Evolutionary conservation across 2,113 vertebrate species (phyloP).

Genomic region (Pterophyllum scalare): DNA sequence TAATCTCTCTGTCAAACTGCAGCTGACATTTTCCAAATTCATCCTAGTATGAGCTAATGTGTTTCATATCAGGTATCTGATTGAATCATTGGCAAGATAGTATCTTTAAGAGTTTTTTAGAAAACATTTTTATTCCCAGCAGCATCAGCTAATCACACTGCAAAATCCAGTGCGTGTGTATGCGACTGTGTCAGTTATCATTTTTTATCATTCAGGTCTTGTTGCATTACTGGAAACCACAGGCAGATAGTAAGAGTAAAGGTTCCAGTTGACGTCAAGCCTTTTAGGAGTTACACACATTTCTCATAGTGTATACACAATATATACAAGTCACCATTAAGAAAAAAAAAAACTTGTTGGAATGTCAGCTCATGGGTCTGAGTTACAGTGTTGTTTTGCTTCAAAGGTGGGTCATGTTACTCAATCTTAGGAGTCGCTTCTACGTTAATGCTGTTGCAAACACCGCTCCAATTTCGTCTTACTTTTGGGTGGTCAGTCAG

Average conservation of each 20-base stretch:
- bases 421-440: constrained; percentile 57
- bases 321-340: constrained; percentile 38
- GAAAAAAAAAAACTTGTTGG: constrained; percentile 16
- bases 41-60: constrained; percentile 24
- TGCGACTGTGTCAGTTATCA: constrained; percentile 40
- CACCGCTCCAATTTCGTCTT: constrained; percentile 45
- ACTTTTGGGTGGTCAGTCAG: constrained; percentile 71
- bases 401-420: constrained; percentile 57
- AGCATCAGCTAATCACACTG: constrained; percentile 39
- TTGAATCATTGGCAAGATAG: constrained; percentile 20
- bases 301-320: constrained; percentile 31
- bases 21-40: constrained; percentile 3
- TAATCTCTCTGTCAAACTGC: constrained; percentile 6
- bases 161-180: constrained; percentile 32
- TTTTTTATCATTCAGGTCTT: constrained; percentile 59
- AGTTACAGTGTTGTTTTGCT: constrained; percentile 53
- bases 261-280: constrained; percentile 67
- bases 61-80: constrained; percentile 54
- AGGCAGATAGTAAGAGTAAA: constrained; percentile 58
- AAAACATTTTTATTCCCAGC: constrained; percentile 38
- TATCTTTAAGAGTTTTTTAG: constrained; percentile 27
- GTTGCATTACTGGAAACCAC: constrained; percentile 59
- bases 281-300: constrained; percentile 61
- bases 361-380: constrained; percentile 37
- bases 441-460: constrained; percentile 55